Conservation (phyloP, 2,888 invertebrate genomes). For the Mellilla xanthometata region DNA sequence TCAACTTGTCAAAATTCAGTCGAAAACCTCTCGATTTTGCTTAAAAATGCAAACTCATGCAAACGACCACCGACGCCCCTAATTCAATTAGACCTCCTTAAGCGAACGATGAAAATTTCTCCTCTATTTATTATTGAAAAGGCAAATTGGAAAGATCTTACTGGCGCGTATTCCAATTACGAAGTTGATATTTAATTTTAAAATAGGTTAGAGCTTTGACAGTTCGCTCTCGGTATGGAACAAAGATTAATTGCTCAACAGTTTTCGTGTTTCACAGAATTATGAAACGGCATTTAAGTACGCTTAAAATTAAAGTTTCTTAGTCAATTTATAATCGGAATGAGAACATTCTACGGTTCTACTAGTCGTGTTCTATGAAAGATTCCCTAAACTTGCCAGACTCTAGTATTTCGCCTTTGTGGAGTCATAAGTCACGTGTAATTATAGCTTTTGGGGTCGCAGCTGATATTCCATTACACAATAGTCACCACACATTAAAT, state of each 20-base stretch:
- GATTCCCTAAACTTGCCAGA: no score
- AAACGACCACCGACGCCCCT: constrained; percentile 70
- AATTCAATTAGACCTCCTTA: constrained; percentile 75
- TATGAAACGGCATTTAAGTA: constrained; percentile 18
- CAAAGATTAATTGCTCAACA: constrained; percentile 28
- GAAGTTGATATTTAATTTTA: constrained; percentile 55
- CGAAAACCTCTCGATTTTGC: constrained; percentile 59
- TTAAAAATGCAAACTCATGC: constrained; percentile 81
- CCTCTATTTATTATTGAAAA: constrained; percentile 59
- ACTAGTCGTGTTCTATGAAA: no score
- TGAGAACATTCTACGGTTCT: no score
- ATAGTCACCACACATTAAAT: no score
- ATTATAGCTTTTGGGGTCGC: no score
- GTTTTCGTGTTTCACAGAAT: constrained; percentile 22
- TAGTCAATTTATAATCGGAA: constrained; percentile 9
- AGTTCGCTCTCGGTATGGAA: constrained; percentile 31
- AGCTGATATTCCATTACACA: no score
- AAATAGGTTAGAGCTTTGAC: constrained; percentile 35
- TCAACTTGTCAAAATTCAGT: constrained; percentile 67
- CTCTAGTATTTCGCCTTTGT: no score
- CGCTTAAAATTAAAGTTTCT: constrained; percentile 11
- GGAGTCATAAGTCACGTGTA: no score
- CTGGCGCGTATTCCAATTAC: constrained; percentile 62
- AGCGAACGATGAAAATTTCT: constrained; percentile 64
- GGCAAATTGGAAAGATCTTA: constrained; percentile 63